These are phyloP conservation scores for Cheirogaleus major DNA, from an alignment of 2,797 vertebrate genomes.

Conservation along the genomic window DNA sequence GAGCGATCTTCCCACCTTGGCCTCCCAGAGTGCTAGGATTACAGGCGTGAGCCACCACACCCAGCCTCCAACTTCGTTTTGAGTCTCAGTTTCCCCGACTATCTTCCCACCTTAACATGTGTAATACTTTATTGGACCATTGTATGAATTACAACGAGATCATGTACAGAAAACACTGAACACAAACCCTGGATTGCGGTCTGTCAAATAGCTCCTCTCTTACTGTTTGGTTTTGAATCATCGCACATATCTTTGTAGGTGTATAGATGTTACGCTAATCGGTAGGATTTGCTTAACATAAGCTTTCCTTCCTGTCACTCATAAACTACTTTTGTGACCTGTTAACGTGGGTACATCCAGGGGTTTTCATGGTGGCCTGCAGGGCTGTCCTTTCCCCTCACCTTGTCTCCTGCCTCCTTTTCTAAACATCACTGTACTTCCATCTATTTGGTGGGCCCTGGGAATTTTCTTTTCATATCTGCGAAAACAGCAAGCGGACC, in stretches of 20 bases:
- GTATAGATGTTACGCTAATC: not conserved
- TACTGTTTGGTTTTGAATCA: constrained; percentile 4
- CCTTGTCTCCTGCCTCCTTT: constrained; percentile 61
- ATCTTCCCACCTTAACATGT: not conserved
- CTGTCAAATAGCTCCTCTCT: not conserved
- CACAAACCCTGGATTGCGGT: not conserved
- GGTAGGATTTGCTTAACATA: constrained; percentile 7
- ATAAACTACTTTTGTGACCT: constrained; percentile 45
- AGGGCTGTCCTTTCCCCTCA: constrained; percentile 49
- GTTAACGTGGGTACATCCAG: not conserved
- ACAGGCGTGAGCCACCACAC: no score
- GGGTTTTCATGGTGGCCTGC: constrained; percentile 17
- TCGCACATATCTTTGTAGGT: not conserved
- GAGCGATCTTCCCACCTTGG: no score
- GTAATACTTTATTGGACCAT: not conserved
- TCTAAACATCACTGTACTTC: constrained; percentile 75
- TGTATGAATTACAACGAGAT: not conserved
- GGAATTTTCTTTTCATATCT: constrained; percentile 83
- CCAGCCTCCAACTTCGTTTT: not conserved
- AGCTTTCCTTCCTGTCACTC: not conserved
- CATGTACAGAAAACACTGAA: not conserved
- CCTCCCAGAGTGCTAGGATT: no score
- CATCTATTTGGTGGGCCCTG: constrained; percentile 71
- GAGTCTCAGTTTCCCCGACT: not conserved
- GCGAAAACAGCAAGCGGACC: constrained; percentile 81